Evolutionary conservation across 2,113 vertebrate species (phyloP), one percentile per base, ranked within the genome.

Genomic region (Syngnathus scovelli): DNA sequence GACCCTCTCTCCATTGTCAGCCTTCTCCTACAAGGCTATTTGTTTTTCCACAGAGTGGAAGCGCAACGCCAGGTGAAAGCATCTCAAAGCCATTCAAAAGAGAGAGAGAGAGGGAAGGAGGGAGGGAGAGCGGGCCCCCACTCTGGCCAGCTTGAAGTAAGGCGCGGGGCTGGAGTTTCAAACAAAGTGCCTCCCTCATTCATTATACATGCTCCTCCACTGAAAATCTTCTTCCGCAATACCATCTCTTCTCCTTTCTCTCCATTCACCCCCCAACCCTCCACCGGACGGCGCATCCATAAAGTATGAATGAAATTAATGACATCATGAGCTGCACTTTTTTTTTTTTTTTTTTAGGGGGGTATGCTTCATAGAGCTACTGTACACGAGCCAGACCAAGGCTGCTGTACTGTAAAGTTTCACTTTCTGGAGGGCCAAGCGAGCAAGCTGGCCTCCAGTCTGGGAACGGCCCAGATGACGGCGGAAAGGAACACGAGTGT

Each of bases 391-490:
- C 65, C 12, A 48, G 72, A 77, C 69, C 43, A 44, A 76, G 67
- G 39, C 63, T 48, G 44, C 64, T 69, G 11, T 33, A 23, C 68
- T 73, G 54, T 61, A 56, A 71, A 72, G 61, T 76, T 73, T 78
- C 27, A 74, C 75, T 63, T 76, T 66, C 67, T 33, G 27, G 41
- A 69, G 64, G 46, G 75, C 76, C 65, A 69, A 38, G 92, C 78
- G 89, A 89, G 87, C 91, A 93, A 48, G 90, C 92, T 92, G 91
- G 89, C 89, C 92, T 93, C 93, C 93, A 92, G 94, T 93, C 91
- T 95, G 94, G 92, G 93, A 93, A 92, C 74, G 87, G 90, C 91
- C 90, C 95, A 95, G 93, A 94, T 96, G 95, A 98, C 94, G 93
- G 91, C 91, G 91, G 92, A 93, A 93, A 92, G 81, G 93, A 92